Base-by-base conservation (phyloP, 2,113 vertebrate species). In the Ptychochromis oligacanthus region DNA sequence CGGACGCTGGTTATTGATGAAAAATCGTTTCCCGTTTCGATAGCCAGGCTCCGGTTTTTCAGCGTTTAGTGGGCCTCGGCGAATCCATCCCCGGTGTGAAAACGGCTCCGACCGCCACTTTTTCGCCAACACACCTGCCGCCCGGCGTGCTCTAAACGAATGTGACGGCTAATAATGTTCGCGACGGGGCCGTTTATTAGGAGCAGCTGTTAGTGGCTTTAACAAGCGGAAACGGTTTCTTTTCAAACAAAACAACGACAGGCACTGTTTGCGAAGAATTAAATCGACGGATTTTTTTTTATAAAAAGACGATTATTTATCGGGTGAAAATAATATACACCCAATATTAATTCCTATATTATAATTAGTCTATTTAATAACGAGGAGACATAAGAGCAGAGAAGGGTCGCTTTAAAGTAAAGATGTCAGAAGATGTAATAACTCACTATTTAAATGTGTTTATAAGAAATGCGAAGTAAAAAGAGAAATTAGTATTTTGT, bases 21-120 rank as follows among this genome's bases (percentile, higher is more conserved):
- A 72, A 85, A 94, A 94, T 87, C 56, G 18, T 94, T 91, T 5
- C 7, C 7, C 9, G 36, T 34, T 91, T 90, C 91, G 84, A 85
- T 89, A 22, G 20, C 22, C 75, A 1, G 72, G 78, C 61, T 78
- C 64, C 22, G 43, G 31, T 54, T n/a, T 78, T 22, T 62, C 20
- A 26, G 55, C 10, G 20, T 31, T 24, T 43, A n/a, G 22, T 28
- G 67, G 92, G 82, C 90, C 90, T 80, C 72, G 13, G 31, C 7
- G 24, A 6, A 4, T 49, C 38, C 1, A 2, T n/a, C 3, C n/a
- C 34, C 54, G 24, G 61, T 22, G 6, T 72, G 2, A 9, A n/a
- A 54, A 31, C 18, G 40, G 22, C 26, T 67, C 22, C n/a, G 26
- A 65, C 43, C 3, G 65, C 0, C 17, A 17, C 24, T 24, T 0